A percentile compares a stretch with the other conserved stretches of the same genome.
phyloP scores from a whole-genome alignment of 2,797 vertebrate genomes.

The Betta splendens region DNA sequence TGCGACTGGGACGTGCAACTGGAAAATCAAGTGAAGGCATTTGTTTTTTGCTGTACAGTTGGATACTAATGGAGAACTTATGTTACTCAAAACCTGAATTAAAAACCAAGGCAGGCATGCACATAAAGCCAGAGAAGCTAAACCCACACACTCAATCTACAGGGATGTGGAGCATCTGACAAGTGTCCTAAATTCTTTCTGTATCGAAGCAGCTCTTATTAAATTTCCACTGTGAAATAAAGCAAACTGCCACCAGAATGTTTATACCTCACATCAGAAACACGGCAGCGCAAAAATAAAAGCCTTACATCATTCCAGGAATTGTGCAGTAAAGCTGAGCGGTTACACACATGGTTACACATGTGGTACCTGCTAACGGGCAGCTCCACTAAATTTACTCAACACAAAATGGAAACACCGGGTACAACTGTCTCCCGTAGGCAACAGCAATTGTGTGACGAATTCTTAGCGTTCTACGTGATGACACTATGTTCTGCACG shows the following conservation, averaged over 20 bases:
- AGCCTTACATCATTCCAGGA: not conserved
- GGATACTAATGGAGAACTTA: conserved; percentile 7
- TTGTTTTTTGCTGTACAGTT: not conserved
- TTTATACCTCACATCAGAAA: conserved; percentile 1
- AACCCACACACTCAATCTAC: conserved; percentile 1
- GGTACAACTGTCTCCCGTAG: not conserved
- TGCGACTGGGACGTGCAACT: conserved; percentile 1
- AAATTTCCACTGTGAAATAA: conserved; percentile 9
- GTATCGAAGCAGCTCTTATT: conserved; percentile 9
- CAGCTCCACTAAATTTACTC: not conserved
- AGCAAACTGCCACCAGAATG: not conserved
- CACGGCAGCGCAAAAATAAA: conserved; percentile 3
- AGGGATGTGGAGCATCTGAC: conserved; percentile 5
- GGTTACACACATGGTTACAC: too few species aligned
- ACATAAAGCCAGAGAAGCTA: not conserved
- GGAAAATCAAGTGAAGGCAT: not conserved
- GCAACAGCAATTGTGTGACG: too few species aligned
- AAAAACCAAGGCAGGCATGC: not conserved
- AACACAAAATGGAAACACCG: not conserved
- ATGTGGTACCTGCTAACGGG: not conserved
- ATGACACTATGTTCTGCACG: too few species aligned
- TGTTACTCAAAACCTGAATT: conserved; percentile 3
- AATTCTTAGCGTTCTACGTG: too few species aligned
- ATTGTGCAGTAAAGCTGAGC: not conserved
- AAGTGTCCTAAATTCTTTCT: conserved; percentile 9